phyloP scores from a whole-genome alignment of 2,888 invertebrate species.

The Hydrotaea cyrtoneurina region DNA sequence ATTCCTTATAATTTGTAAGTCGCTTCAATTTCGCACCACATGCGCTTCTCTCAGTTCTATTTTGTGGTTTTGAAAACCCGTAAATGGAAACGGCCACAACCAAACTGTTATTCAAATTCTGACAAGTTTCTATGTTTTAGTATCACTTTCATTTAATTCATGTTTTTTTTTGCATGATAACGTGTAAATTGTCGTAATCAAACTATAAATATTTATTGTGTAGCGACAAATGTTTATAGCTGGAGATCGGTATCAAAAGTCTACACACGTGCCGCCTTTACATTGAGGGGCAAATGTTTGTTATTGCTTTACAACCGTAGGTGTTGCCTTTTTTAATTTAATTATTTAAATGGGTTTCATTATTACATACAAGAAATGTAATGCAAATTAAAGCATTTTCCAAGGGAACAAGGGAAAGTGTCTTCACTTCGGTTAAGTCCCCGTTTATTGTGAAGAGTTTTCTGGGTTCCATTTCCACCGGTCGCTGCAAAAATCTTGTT shows the following conservation, averaged over 20 bases:
- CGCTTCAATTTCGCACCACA: no score
- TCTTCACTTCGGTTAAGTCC: no score
- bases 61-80: background rate
- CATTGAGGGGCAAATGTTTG: slow-evolving; percentile 11
- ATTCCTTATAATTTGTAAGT: no score
- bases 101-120: background rate
- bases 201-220: background rate
- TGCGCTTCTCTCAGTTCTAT: background rate
- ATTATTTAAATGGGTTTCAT: no score
- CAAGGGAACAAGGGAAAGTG: no score
- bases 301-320: background rate
- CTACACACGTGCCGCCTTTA: slow-evolving; percentile 7
- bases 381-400: no score
- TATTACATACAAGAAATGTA: no score
- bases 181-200: background rate
- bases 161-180: background rate
- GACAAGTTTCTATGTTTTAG: background rate
- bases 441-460: no score
- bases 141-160: background rate
- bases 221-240: background rate
- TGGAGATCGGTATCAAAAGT: background rate
- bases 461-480: no score
- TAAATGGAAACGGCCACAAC: background rate
- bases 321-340: no score
- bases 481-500: no score